Percentiles rank a stretch among this genome's conserved stretches.
phyloP scores from a whole-genome alignment of 1,140 invertebrate genomes.

The Ostrea edulis region DNA sequence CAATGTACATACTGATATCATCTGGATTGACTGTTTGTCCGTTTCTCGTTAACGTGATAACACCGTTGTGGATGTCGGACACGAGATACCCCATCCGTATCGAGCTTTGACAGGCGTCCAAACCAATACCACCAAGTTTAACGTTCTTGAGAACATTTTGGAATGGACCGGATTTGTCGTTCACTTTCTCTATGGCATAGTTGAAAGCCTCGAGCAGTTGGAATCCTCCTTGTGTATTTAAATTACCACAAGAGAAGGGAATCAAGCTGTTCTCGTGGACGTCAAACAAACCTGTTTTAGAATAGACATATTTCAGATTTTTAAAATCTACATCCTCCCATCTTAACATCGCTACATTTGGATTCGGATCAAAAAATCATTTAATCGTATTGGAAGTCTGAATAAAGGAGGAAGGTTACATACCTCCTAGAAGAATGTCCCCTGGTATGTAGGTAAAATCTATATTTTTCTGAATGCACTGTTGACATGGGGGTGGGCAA shows the following conservation, averaged over 20 bases:
- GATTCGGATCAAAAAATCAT: neutral
- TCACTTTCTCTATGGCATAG: slow-evolving; percentile 73
- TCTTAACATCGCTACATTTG: neutral
- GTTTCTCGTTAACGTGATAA: slow-evolving; percentile 62
- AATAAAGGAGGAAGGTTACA: neutral
- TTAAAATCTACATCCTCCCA: no score
- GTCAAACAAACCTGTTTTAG: slow-evolving; percentile 74
- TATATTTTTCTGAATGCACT: slow-evolving; percentile 65
- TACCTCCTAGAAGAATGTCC: slow-evolving; percentile 75
- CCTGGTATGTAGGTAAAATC: slow-evolving; percentile 73
- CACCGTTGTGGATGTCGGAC: slow-evolving; percentile 72
- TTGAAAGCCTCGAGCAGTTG: slow-evolving; percentile 76
- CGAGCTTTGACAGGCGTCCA: slow-evolving; percentile 74
- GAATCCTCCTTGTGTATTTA: slow-evolving; percentile 73
- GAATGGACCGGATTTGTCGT: slow-evolving; percentile 71
- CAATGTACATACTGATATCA: slow-evolving; percentile 73
- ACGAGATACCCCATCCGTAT: slow-evolving; percentile 71
- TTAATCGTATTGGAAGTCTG: neutral
- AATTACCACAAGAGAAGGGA: slow-evolving; percentile 73
- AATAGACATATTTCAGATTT: neutral
- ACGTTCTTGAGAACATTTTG: slow-evolving; percentile 68
- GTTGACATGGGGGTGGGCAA: slow-evolving; percentile 62
- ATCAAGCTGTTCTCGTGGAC: slow-evolving; percentile 66
- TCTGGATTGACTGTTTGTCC: slow-evolving; percentile 62
- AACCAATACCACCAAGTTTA: slow-evolving; percentile 72